phyloP scores from a whole-genome alignment of 2,888 invertebrate genomes.

The Drosophila vallismaia region DNA sequence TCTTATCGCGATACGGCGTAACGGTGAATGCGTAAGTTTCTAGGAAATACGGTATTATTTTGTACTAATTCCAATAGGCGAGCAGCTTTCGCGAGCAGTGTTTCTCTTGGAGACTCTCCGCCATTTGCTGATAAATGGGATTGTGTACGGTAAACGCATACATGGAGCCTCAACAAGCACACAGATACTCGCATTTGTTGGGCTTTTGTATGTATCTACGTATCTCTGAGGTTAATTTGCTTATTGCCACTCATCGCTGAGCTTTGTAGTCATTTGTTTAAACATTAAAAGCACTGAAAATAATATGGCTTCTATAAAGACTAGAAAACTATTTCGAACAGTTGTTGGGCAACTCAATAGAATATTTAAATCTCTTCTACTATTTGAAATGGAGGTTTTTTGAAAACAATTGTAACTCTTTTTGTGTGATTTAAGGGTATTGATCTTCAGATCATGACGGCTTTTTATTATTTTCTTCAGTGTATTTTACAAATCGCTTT shows the following conservation, averaged over 20 bases:
- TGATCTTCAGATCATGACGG: background rate
- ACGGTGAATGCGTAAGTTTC: slow-evolving; percentile 74
- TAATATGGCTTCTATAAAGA: background rate
- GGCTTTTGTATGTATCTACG: slow-evolving; percentile 18
- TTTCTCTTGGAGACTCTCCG: slow-evolving; percentile 1
- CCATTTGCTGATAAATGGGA: slow-evolving; percentile 19
- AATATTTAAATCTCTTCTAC: too few species aligned
- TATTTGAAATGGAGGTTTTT: too few species aligned
- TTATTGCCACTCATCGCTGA: slow-evolving; percentile 59
- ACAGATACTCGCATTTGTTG: slow-evolving; percentile 9
- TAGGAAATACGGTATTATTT: slow-evolving; percentile 81
- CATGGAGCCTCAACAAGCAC: background rate
- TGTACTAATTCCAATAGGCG: slow-evolving; percentile 79
- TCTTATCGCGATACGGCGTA: slow-evolving; percentile 58
- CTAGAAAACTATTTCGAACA: too few species aligned
- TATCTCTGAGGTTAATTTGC: slow-evolving; percentile 61
- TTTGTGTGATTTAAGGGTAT: background rate
- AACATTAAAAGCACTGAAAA: slow-evolving; percentile 52
- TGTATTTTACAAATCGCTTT: slow-evolving; percentile 52
- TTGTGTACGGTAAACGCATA: slow-evolving; percentile 4
- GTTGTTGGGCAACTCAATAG: too few species aligned
- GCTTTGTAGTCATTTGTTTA: slow-evolving; percentile 67
- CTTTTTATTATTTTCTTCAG: slow-evolving; percentile 41
- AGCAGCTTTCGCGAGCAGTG: slow-evolving; percentile 58
- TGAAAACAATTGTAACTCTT: too few species aligned